Evolutionary conservation across 37 sponge, comb jelly and placozoan genomes (phyloP).

Genomic region (Cliona cf. orientalis): DNA sequence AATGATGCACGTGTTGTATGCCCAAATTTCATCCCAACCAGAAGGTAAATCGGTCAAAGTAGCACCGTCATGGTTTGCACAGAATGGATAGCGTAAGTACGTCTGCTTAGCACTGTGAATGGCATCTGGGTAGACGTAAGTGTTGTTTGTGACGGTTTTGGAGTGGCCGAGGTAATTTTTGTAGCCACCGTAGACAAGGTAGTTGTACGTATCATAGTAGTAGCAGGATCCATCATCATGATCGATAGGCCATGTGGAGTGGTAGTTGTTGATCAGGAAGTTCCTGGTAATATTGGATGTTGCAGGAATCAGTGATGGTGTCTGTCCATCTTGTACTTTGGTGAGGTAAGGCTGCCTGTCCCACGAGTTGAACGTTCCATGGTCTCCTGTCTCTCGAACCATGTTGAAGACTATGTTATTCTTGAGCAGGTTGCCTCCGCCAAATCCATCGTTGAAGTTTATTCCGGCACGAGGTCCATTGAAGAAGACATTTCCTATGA

Average conservation of each 20-base stretch:
- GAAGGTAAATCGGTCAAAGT: no score
- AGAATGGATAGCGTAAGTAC: no score
- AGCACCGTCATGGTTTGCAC: no score
- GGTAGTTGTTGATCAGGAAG: slow-evolving; percentile 52
- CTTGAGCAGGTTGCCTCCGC: slow-evolving; percentile 51
- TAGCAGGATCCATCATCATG: slow-evolving; percentile 67
- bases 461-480: slow-evolving; percentile 72
- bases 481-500: slow-evolving; percentile 60
- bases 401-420: slow-evolving; percentile 61
- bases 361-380: slow-evolving; percentile 63
- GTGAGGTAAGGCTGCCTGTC: slow-evolving; percentile 54
- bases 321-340: slow-evolving; percentile 5
- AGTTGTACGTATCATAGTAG: slow-evolving; percentile 63
- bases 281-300: slow-evolving; percentile 29
- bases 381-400: slow-evolving; percentile 60
- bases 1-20: no score
- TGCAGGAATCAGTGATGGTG: slow-evolving; percentile 36
- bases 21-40: no score
- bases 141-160: slow-evolving; percentile 32
- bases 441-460: slow-evolving; percentile 79
- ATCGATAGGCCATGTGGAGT: slow-evolving; percentile 51
- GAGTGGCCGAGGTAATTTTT: slow-evolving; percentile 58
- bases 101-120: no score
- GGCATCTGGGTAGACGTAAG: slow-evolving; percentile 49
- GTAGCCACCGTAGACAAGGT: slow-evolving; percentile 54